These are phyloP conservation scores for Potorous gilbertii DNA, from an alignment of 2,797 vertebrate genomes.

Conservation along the genomic window DNA sequence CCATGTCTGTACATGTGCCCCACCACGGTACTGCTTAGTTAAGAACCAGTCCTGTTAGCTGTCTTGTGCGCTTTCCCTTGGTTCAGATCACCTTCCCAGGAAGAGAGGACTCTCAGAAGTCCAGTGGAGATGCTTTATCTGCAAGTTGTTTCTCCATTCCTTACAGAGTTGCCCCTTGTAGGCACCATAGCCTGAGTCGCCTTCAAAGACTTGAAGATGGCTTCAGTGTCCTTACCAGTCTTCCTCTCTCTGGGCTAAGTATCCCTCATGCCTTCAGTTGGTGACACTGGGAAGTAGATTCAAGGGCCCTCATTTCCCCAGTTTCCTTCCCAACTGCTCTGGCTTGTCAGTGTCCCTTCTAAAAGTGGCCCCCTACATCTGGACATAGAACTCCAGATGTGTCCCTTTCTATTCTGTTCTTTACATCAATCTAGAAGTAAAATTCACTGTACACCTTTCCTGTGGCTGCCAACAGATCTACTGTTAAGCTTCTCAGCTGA, in stretches of 20 bases:
- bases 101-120: background rate
- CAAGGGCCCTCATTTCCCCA: background rate
- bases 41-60: background rate
- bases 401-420: background rate
- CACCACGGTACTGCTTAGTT: background rate
- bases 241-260: background rate
- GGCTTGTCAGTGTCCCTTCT: background rate
- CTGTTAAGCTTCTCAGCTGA: background rate
- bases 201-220: background rate
- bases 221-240: background rate
- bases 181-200: background rate
- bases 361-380: background rate
- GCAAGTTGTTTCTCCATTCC: background rate
- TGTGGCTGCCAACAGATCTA: background rate
- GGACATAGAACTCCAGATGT: background rate
- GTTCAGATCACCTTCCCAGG: background rate
- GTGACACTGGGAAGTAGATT: background rate
- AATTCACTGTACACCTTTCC: background rate
- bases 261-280: background rate
- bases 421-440: background rate
- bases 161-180: background rate
- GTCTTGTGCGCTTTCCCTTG: background rate
- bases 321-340: background rate
- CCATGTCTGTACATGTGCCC: fast-evolving
- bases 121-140: background rate